phyloP scores from a whole-genome alignment of 2,888 invertebrate species.

The Camponotus fellah region DNA sequence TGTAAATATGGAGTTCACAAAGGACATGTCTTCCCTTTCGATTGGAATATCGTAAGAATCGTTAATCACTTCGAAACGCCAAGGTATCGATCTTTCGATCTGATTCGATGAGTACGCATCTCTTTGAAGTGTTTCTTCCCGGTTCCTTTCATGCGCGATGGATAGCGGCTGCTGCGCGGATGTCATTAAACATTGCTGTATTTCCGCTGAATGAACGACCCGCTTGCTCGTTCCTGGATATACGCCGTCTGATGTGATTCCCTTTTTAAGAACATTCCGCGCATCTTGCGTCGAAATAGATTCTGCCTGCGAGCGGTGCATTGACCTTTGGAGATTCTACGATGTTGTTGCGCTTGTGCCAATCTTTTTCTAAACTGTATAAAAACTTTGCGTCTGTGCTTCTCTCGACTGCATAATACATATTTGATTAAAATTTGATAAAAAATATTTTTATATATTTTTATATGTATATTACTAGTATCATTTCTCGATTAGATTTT shows the following conservation, averaged over 20 bases:
- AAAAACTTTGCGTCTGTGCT: constrained; percentile 2
- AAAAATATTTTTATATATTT: neutral
- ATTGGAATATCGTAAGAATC: constrained; percentile 33
- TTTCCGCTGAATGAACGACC: constrained; percentile 47
- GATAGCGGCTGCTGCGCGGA: constrained; percentile 18
- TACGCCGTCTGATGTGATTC: constrained; percentile 2
- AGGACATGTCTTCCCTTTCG: neutral
- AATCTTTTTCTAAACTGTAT: constrained; percentile 3
- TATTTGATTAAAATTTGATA: constrained; percentile 17
- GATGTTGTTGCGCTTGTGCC: neutral
- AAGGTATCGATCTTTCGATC: constrained; percentile 20
- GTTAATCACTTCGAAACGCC: constrained; percentile 55
- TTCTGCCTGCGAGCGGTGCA: neutral
- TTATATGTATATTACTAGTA: neutral
- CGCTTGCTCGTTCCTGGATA: neutral
- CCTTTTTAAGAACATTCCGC: neutral
- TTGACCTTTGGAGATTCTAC: constrained; percentile 8
- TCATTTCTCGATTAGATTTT: neutral
- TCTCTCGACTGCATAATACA: neutral
- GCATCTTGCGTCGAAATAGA: constrained; percentile 10
- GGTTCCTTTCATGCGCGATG: constrained; percentile 39
- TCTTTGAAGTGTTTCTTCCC: constrained; percentile 21
- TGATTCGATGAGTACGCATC: neutral
- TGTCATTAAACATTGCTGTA: constrained; percentile 51
- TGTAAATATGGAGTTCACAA: neutral